phyloP scores from a whole-genome alignment of 2,797 vertebrate genomes.

The Dryobates pubescens region DNA sequence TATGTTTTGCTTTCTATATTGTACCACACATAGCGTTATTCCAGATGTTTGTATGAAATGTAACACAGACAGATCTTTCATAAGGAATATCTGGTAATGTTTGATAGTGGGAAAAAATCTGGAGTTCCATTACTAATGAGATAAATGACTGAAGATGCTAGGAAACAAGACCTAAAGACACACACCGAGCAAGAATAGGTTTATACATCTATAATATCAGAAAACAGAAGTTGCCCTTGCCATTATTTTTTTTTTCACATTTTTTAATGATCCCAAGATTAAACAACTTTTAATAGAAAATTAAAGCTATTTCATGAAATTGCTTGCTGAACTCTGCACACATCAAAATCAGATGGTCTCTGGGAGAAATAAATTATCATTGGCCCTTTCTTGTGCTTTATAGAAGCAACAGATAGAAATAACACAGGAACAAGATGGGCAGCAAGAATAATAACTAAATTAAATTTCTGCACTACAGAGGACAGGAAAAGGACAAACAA shows the following conservation, averaged over 20 bases:
- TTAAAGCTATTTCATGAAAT: conserved; percentile 6
- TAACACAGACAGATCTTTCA: not conserved
- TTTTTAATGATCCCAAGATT: not conserved
- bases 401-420: not conserved
- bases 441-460: not conserved
- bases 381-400: not conserved
- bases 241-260: not conserved
- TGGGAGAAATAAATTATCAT: not conserved
- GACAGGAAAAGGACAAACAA: not conserved
- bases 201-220: not conserved
- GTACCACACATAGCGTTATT: not conserved
- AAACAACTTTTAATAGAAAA: not conserved
- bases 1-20: not conserved
- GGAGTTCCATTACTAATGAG: not conserved
- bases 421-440: not conserved
- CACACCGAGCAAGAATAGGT: not conserved
- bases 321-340: not conserved
- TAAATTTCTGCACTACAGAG: not conserved
- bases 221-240: not conserved
- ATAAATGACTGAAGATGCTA: not conserved
- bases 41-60: not conserved
- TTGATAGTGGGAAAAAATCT: not conserved
- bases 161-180: not conserved
- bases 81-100: not conserved
- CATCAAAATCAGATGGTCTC: not conserved